A percentile compares a stretch with the other conserved stretches of the same genome.
These are phyloP conservation scores for Scaptomyza polygonia DNA, from an alignment of 2,888 invertebrate species.

Conservation along the genomic window DNA sequence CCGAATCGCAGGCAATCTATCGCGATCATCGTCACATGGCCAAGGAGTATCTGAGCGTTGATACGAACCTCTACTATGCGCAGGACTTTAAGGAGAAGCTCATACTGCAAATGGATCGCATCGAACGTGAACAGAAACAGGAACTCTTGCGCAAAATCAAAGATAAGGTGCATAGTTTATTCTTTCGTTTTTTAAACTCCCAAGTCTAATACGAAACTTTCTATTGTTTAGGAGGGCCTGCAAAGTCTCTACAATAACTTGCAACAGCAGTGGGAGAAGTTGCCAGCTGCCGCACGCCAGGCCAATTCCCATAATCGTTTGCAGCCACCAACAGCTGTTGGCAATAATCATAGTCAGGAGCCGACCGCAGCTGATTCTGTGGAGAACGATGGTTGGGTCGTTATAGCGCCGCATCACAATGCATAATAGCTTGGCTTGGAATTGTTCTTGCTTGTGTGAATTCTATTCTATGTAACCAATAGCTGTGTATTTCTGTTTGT, in stretches of 20 bases:
- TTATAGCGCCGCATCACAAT: conserved; percentile 79
- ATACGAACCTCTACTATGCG: conserved; percentile 93
- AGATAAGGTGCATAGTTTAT: conserved; percentile 71
- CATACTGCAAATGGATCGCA: conserved; percentile 85
- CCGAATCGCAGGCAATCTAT: conserved; percentile 93
- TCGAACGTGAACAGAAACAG: conserved; percentile 81
- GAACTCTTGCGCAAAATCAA: conserved; percentile 82
- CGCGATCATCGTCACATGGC: conserved; percentile 95
- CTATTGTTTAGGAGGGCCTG: conserved; percentile 74
- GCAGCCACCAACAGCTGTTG: conserved; percentile 19
- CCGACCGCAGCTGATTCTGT: conserved; percentile 42
- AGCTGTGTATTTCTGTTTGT: conserved; percentile 50
- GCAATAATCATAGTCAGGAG: conserved; percentile 29
- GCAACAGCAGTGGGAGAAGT: conserved; percentile 79
- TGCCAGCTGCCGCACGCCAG: conserved; percentile 65
- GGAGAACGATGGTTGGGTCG: conserved; percentile 83
- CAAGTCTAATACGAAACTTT: not conserved
- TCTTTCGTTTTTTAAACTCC: too few species aligned
- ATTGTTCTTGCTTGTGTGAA: not conserved
- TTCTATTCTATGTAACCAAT: conserved; percentile 31
- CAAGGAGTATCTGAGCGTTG: conserved; percentile 94
- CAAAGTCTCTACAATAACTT: conserved; percentile 82
- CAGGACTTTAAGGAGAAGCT: conserved; percentile 91
- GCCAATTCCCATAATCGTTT: conserved; percentile 30
- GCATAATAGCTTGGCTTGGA: conserved; percentile 68